phyloP scores from a whole-genome alignment of 2,113 vertebrate genomes.

The Ailurus styani region DNA sequence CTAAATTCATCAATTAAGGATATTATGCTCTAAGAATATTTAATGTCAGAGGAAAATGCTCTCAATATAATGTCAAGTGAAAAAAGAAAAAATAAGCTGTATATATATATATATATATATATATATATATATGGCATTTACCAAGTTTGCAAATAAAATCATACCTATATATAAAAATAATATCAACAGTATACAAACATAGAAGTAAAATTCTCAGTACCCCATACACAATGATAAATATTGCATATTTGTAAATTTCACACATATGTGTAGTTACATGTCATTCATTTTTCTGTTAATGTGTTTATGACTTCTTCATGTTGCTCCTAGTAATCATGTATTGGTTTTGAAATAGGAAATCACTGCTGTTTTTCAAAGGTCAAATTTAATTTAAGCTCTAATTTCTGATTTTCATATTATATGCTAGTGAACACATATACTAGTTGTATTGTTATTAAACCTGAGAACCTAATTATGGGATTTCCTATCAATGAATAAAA shows the following conservation, averaged over 20 bases:
- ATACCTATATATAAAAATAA: not conserved
- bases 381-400: not conserved
- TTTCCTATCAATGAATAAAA: not conserved
- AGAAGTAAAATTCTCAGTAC: not conserved
- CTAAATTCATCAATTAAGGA: conserved; percentile 1
- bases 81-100: not conserved
- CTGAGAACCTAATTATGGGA: not conserved
- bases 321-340: not conserved
- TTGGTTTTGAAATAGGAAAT: not conserved
- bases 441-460: not conserved
- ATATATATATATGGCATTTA: not conserved
- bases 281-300: not conserved
- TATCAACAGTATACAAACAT: not conserved
- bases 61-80: not conserved
- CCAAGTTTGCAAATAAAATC: not conserved
- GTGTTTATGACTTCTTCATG: not conserved
- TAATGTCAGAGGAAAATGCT: not conserved
- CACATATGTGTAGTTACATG: not conserved
- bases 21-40: not conserved
- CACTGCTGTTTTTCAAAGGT: not conserved
- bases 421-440: not conserved
- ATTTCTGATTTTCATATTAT: not conserved
- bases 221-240: not conserved
- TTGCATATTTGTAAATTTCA: not conserved
- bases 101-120: not conserved